Conservation (phyloP, 2,888 invertebrate species). For the Ctenicera cuprea region DNA sequence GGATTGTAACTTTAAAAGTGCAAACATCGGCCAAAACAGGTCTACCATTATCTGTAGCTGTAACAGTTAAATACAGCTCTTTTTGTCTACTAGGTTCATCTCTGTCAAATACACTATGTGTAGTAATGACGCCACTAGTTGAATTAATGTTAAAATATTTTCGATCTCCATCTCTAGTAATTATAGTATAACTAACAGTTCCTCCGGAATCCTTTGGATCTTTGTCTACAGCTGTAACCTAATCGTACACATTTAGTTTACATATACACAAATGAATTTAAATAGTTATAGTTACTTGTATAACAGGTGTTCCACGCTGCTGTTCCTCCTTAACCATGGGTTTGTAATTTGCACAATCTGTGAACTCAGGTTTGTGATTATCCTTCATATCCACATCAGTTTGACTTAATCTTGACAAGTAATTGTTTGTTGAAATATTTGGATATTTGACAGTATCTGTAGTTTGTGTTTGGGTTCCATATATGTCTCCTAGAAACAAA, state of each 20-base stretch:
- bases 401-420: conserved; percentile 18
- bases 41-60: conserved; percentile 94
- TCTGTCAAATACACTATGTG: conserved; percentile 87
- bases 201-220: conserved; percentile 86
- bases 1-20: conserved; percentile 92
- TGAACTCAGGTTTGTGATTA: conserved; percentile 92
- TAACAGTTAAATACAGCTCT: conserved; percentile 89
- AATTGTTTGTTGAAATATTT: conserved; percentile 3
- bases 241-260: conserved; percentile 51
- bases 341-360: conserved; percentile 87
- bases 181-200: conserved; percentile 89
- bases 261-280: conserved; percentile 5
- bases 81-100: conserved; percentile 92
- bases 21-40: conserved; percentile 94
- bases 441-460: conserved; percentile 21
- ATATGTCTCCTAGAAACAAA: conserved; percentile 3
- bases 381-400: conserved; percentile 68
- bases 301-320: conserved; percentile 82
- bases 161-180: conserved; percentile 83
- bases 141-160: conserved; percentile 88
- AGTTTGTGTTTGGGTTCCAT: conserved; percentile 12
- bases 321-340: conserved; percentile 86
- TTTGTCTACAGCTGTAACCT: conserved; percentile 84
- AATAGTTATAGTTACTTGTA: conserved; percentile 75
- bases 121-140: conserved; percentile 84